A percentile compares a stretch with the other conserved stretches of the same genome.
Conservation (phyloP, 2,797 vertebrate genomes). For the Sebastes taczanowskii region DNA sequence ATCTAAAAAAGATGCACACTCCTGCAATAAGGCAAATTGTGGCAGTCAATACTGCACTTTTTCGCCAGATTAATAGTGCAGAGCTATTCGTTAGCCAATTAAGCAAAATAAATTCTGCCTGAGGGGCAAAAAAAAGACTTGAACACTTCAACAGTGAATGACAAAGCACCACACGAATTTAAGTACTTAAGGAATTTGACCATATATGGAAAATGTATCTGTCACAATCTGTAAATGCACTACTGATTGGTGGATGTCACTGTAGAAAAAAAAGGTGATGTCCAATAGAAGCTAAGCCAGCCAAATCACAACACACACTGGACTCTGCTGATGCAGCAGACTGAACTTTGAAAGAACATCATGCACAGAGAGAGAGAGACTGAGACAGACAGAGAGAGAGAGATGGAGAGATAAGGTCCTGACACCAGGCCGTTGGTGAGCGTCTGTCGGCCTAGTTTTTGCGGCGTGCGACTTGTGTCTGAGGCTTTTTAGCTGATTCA, state of each 20-base stretch:
- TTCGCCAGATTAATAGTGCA: background rate
- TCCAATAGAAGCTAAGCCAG: conserved; percentile 57
- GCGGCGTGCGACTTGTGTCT: background rate
- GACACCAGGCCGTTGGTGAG: background rate
- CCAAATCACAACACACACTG: conserved; percentile 53
- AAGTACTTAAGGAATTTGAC: background rate
- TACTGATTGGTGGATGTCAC: conserved; percentile 44
- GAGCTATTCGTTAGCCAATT: background rate
- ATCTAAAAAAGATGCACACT: conserved; percentile 14
- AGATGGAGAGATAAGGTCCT: background rate
- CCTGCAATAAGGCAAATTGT: background rate
- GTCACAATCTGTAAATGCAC: conserved; percentile 20
- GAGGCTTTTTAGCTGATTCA: rapidly evolving
- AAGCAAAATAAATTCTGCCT: background rate
- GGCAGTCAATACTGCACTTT: background rate
- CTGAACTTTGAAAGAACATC: conserved; percentile 49
- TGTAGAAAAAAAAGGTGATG: conserved; percentile 31
- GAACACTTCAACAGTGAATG: background rate
- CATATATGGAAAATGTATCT: background rate
- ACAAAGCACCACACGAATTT: background rate
- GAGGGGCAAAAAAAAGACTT: background rate
- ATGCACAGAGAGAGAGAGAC: conserved; percentile 57
- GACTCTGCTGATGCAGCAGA: conserved; percentile 38
- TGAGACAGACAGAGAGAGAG: background rate
- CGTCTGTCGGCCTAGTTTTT: too few relatives aligned